Evolutionary conservation across 1,140 invertebrate genomes (phyloP).

Genomic region (Rhyacophila brunnea): DNA sequence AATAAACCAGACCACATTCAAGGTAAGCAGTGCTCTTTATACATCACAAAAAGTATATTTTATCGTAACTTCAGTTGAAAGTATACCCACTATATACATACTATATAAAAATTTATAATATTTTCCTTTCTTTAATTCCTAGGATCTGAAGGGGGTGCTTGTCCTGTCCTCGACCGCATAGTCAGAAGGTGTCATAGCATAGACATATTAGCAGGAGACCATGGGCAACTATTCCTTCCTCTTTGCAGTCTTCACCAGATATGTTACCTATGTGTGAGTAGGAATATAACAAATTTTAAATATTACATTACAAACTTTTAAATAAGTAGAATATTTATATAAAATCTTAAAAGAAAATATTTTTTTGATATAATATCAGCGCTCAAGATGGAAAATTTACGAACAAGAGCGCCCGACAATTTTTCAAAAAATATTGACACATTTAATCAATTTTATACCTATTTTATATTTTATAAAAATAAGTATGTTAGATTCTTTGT

Average conservation of each 20-base stretch:
- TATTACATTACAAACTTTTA: neutral
- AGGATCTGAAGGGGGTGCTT: conserved; percentile 45
- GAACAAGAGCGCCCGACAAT: no score
- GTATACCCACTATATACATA: no score
- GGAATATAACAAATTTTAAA: no score
- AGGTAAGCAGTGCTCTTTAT: conserved; percentile 38
- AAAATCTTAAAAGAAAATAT: no score
- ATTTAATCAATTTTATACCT: no score
- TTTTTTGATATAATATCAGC: neutral
- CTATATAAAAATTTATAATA: neutral
- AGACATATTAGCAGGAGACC: conserved; percentile 60
- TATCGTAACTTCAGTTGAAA: no score
- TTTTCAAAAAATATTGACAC: neutral
- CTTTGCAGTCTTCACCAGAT: conserved; percentile 72
- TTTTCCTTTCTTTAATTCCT: conserved; percentile 6
- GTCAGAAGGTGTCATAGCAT: conserved; percentile 63
- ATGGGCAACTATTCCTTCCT: conserved; percentile 61
- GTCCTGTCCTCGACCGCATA: conserved; percentile 58
- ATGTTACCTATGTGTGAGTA: conserved; percentile 71
- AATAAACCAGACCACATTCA: conserved; percentile 43
- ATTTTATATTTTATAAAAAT: no score
- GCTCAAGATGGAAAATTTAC: neutral
- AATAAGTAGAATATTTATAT: neutral
- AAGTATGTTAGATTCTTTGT: no score
- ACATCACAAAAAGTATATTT: no score